Evolutionary conservation across 1,140 invertebrate genomes (phyloP).

Genomic region (Bombyx mori): ASM3026992v2 NC_085111.1:3117001-3117500

Average conservation of each 20-base stretch:
- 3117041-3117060: too few species aligned
- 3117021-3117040: too few species aligned
- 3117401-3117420: slow-evolving; percentile 23
- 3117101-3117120: slow-evolving; percentile 37
- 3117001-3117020: too few species aligned
- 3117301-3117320: slow-evolving; percentile 31
- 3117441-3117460: slow-evolving; percentile 20
- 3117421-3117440: slow-evolving; percentile 34
- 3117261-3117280: slow-evolving; percentile 17
- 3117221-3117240: slow-evolving; percentile 32
- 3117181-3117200: slow-evolving; percentile 46
- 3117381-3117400: slow-evolving; percentile 40
- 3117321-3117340: slow-evolving; percentile 30
- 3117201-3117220: slow-evolving; percentile 37
- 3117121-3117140: slow-evolving; percentile 34
- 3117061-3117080: slow-evolving; percentile 18
- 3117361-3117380: slow-evolving; percentile 23
- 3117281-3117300: slow-evolving; percentile 29
- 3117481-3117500: slow-evolving; percentile 28
- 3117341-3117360: slow-evolving; percentile 26
- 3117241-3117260: slow-evolving; percentile 39
- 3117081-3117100: slow-evolving; percentile 31
- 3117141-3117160: too few species aligned
- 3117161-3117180: not conserved
- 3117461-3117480: slow-evolving; percentile 10